Percentiles rank a stretch among this genome's conserved stretches.
Conservation (phyloP, 2,888 invertebrate genomes). For the Serrognathus titanus region DNA sequence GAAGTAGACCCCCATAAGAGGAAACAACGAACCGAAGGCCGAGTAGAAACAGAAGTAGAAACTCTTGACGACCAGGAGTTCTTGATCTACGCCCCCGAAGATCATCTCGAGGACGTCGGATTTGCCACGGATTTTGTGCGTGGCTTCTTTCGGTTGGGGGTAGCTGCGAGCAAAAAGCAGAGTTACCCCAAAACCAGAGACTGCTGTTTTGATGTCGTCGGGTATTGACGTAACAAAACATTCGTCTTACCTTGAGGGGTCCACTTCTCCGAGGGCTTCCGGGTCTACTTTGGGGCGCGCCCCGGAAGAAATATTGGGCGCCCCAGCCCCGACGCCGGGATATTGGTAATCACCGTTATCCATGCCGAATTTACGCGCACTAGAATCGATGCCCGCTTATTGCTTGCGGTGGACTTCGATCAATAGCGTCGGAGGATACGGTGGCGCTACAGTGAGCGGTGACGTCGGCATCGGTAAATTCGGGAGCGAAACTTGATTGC, state of each 20-base stretch:
- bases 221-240: neutral
- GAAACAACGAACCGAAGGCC: conserved; percentile 97
- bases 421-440: conserved; percentile 17
- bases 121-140: conserved; percentile 84
- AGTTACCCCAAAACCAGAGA: no score
- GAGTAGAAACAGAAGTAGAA: conserved; percentile 99
- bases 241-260: conserved; percentile 63
- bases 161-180: conserved; percentile 55
- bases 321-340: conserved; percentile 21
- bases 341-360: conserved; percentile 38
- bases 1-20: conserved; percentile 98
- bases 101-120: conserved; percentile 80
- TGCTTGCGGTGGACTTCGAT: conserved; percentile 18
- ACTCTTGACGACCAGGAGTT: conserved; percentile 90
- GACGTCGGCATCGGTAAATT: no score
- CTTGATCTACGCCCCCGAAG: conserved; percentile 82
- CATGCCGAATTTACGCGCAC: conserved; percentile 28
- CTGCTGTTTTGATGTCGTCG: neutral
- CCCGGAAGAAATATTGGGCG: conserved; percentile 29
- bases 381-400: conserved; percentile 28
- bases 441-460: no score
- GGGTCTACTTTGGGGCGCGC: conserved; percentile 76
- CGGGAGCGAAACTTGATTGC: no score
- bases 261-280: conserved; percentile 80
- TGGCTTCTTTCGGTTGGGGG: conserved; percentile 82